These are phyloP conservation scores for Tragelaphus strepsiceros DNA, from an alignment of 2,113 vertebrate species.

Conservation along the genomic window DNA sequence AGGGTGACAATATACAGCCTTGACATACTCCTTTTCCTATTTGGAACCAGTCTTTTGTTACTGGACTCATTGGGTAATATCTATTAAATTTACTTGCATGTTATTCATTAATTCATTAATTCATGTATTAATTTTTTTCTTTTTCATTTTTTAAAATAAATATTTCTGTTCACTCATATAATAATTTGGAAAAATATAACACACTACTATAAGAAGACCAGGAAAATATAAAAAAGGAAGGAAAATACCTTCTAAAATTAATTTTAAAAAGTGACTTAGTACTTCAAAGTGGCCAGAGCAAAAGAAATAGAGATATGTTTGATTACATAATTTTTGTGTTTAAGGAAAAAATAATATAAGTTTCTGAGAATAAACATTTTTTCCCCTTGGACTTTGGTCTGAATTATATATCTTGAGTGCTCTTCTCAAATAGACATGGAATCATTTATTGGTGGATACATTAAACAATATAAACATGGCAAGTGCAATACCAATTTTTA, in stretches of 20 bases:
- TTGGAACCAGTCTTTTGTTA: too few species aligned
- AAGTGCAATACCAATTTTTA: not conserved
- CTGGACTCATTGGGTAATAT: not conserved
- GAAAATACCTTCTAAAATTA: not conserved
- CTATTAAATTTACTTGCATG: not conserved
- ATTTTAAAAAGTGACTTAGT: not conserved
- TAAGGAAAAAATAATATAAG: not conserved
- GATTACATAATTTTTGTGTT: not conserved
- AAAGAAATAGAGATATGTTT: not conserved
- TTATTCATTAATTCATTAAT: not conserved
- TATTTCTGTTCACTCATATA: not conserved
- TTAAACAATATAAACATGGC: not conserved
- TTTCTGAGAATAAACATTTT: not conserved
- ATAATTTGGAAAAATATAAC: not conserved
- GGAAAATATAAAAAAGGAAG: not conserved
- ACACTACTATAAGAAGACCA: not conserved
- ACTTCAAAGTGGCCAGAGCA: not conserved
- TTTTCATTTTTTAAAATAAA: not conserved
- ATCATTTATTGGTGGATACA: not conserved
- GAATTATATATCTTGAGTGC: not conserved
- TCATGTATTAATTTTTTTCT: not conserved
- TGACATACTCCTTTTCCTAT: too few species aligned
- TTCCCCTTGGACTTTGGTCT: not conserved
- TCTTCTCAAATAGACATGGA: not conserved
- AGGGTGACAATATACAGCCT: too few species aligned